Conservation (phyloP, 2,888 invertebrate species). For the Epinotia ramella region DNA sequence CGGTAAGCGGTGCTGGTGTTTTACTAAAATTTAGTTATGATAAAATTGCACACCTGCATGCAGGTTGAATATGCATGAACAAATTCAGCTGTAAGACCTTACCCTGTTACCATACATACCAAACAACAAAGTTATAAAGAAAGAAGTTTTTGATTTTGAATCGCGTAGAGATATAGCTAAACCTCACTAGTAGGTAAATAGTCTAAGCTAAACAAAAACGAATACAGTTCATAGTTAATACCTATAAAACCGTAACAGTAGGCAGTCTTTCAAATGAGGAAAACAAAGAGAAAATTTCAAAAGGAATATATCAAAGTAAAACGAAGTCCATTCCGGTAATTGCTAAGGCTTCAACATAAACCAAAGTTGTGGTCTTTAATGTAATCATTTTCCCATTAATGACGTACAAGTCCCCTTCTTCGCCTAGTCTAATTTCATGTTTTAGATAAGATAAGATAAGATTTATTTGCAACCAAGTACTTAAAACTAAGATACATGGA, state of each 20-base stretch:
- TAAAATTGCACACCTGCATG: no score
- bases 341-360: constrained; percentile 22
- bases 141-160: not conserved
- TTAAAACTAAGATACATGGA: no score
- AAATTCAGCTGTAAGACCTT: no score
- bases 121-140: no score
- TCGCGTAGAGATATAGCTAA: not conserved
- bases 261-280: not conserved
- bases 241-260: not conserved
- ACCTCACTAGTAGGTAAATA: not conserved
- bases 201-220: not conserved
- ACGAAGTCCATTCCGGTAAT: constrained; percentile 24
- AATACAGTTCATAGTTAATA: not conserved
- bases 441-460: no score
- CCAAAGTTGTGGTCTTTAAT: constrained; percentile 18
- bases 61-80: no score
- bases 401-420: constrained; percentile 46
- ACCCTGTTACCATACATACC: no score
- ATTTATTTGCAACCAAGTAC: no score
- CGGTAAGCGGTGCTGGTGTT: no score
- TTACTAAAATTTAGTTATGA: no score
- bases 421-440: constrained; percentile 64
- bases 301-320: constrained; percentile 20
- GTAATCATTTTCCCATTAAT: constrained; percentile 28
- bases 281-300: constrained; percentile 14